Evolutionary conservation across 2,113 vertebrate genomes (phyloP), one percentile per base, ranked within the genome.

Genomic region (Potamarius usumacintae): DNA sequence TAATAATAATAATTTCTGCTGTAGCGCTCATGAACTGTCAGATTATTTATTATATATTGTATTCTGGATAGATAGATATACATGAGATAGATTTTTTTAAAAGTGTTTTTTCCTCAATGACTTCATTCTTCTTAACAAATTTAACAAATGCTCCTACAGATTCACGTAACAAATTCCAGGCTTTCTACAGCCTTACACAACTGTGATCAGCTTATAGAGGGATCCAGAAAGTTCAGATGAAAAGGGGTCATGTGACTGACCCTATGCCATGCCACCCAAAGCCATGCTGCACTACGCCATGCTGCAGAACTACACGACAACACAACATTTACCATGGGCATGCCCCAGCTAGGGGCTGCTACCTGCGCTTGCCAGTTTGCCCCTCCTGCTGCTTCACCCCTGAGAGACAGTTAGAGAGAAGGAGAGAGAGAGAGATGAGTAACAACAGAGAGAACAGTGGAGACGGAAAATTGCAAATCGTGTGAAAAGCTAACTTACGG

Each of bases 351-450:
- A 84, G 97, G 97, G 85, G 98, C 97, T 92, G 98, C 97, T 95
- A 99, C 98, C 96, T 99, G 98, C 14, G 98, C 95, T 91, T 97
- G 97, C 97, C 95, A 98, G 93, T 97, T 97, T 2, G 94, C 96
- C 92, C 97, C 98, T 93, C 98, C 98, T 90, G 95, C 97, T 91
- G 96, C 89, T 87, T 97, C 57, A 72, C 89, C 88, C 60, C 89
- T 90, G 86, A 76, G 50, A 83, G 60, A 87, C 58, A 74, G 52
- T 11, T 7, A 53, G 52, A 53, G 52, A 7, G 9, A 53, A 11
- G 10, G 52, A 53, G 52, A 53, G 52, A 53, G 52, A 53, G 52
- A 53, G 52, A 53, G 52, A 53, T 53, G 52, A 53, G 52, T 53
- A 53, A 25, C 18, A 7, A 62, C 18, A 57, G 55, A 69, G 57